A percentile compares a stretch with the other conserved stretches of the same genome.
These are phyloP conservation scores for Silurus glanis DNA, from an alignment of 2,113 vertebrate genomes.

Conservation along the genomic window DNA sequence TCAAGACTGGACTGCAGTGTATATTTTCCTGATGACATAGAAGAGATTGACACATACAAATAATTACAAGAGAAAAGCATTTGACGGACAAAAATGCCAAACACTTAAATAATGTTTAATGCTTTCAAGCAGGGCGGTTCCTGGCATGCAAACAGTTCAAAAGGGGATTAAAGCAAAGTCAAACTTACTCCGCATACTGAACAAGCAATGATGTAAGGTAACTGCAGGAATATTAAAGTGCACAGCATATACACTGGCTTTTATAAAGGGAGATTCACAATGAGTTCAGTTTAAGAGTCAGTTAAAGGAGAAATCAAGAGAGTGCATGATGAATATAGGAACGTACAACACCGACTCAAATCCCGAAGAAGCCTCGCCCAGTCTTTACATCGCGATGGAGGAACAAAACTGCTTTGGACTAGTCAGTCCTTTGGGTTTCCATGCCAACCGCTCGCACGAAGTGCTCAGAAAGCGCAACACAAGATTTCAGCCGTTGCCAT, in stretches of 20 bases:
- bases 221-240: not conserved
- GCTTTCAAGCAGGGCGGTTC: not conserved
- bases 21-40: too few species aligned
- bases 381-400: not conserved
- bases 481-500: not conserved
- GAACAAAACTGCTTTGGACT: not conserved
- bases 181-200: not conserved
- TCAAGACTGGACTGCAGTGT: too few species aligned
- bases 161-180: not conserved
- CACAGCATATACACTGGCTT: not conserved
- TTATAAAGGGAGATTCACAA: not conserved
- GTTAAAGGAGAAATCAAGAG: not conserved
- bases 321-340: not conserved
- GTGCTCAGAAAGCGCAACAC: not conserved
- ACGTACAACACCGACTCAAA: not conserved
- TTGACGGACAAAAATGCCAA: not conserved
- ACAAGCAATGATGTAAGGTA: not conserved
- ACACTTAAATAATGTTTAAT: not conserved
- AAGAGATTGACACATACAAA: too few species aligned
- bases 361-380: not conserved
- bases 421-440: constrained; percentile 3
- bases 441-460: constrained; percentile 18
- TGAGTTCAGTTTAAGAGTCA: not conserved
- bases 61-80: not conserved
- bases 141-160: not conserved